Evolutionary conservation across 2,797 vertebrate species (phyloP).

Genomic region (Anabas testudineus): DNA sequence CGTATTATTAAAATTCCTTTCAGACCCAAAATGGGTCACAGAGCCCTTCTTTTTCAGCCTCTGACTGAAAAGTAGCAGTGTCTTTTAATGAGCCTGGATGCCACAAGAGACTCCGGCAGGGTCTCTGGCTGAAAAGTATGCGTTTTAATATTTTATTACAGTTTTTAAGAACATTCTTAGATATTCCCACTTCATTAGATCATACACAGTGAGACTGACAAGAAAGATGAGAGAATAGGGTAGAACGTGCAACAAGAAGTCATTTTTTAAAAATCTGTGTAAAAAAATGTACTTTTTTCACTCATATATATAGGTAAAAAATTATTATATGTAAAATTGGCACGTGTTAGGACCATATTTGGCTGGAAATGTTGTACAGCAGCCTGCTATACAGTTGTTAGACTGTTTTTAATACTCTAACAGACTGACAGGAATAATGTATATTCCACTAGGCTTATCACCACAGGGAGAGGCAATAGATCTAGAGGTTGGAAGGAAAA

Average conservation of each 20-base stretch:
- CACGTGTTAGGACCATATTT: conserved; percentile 1
- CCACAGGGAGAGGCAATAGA: conserved; percentile 18
- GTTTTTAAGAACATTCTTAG: conserved; percentile 66
- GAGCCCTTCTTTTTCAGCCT: conserved; percentile 40
- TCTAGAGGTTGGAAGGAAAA: conserved; percentile 17
- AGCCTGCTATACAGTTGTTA: conserved; percentile 18
- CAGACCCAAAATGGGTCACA: conserved; percentile 58
- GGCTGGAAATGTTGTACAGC: conserved; percentile 11
- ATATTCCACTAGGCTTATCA: conserved; percentile 12
- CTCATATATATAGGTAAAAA: background rate
- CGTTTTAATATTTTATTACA: conserved; percentile 68
- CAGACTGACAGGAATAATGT: conserved; percentile 8
- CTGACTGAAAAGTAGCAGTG: conserved; percentile 53
- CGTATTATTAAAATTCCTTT: conserved; percentile 57
- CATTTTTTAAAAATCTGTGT: conserved; percentile 18
- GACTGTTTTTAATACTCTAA: conserved; percentile 44
- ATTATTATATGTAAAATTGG: conserved; percentile 22
- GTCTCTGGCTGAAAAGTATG: conserved; percentile 52
- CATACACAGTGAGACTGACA: conserved; percentile 40
- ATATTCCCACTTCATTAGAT: conserved; percentile 61
- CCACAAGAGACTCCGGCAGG: conserved; percentile 49
- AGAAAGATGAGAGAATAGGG: conserved; percentile 35
- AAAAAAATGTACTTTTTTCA: conserved; percentile 24
- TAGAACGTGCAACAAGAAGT: conserved; percentile 26
- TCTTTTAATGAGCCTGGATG: conserved; percentile 74